These are phyloP conservation scores for Linurgus olivaceus DNA, from an alignment of 2,797 vertebrate genomes.

Conservation along the genomic window DNA sequence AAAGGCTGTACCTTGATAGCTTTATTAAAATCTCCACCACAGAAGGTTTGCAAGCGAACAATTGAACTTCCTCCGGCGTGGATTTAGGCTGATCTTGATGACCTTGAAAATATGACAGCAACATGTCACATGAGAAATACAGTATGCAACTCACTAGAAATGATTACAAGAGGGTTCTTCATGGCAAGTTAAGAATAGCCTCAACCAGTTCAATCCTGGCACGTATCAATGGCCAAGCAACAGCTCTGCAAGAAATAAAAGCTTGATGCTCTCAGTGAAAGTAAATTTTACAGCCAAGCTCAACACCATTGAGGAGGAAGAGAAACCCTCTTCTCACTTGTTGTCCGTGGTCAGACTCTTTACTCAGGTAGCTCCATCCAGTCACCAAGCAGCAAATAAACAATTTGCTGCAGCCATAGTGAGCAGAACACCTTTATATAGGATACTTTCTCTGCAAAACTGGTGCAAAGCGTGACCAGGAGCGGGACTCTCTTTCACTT, in stretches of 20 bases:
- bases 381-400: neutral
- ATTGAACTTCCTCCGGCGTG: slow-evolving; percentile 86
- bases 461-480: neutral
- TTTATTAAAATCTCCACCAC: slow-evolving; percentile 82
- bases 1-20: slow-evolving; percentile 83
- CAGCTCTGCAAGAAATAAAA: neutral
- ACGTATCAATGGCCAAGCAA: accelerated
- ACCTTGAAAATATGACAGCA: slow-evolving; percentile 75
- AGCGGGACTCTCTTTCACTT: neutral
- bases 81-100: slow-evolving; percentile 92
- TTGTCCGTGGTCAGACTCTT: neutral
- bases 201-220: neutral
- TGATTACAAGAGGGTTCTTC: neutral
- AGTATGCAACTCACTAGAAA: neutral
- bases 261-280: neutral
- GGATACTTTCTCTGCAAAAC: neutral
- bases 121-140: neutral
- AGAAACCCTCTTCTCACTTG: neutral
- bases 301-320: neutral
- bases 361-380: neutral
- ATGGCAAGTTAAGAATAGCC: neutral
- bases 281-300: neutral
- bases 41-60: slow-evolving; percentile 89
- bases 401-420: neutral
- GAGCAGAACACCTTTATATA: neutral